Percentiles rank a stretch among this genome's conserved stretches.
Evolutionary conservation across 2,888 invertebrate genomes (phyloP).

Genomic region (Phymatocera aterrima): DNA sequence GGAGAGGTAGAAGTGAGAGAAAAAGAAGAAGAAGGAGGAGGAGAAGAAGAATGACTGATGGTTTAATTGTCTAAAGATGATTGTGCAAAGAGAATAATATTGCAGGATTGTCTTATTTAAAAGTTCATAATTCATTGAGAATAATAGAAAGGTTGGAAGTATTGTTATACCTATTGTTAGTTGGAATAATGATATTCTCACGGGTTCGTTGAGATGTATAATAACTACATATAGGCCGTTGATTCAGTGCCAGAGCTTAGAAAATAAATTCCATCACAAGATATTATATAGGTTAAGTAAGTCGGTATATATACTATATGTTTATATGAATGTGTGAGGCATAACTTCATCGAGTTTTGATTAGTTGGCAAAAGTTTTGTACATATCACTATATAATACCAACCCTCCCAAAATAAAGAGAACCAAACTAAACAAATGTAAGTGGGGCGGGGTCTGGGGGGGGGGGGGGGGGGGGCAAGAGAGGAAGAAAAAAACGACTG

Average conservation of each 20-base stretch:
- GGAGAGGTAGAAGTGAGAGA: too few relatives aligned
- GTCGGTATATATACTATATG: too few relatives aligned
- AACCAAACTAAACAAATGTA: not conserved
- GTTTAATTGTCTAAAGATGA: too few relatives aligned
- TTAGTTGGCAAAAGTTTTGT: slow-evolving; percentile 25
- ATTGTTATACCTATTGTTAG: not conserved
- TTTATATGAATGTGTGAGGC: too few relatives aligned
- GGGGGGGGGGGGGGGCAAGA: not conserved
- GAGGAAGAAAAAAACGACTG: not conserved
- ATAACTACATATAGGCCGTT: not conserved
- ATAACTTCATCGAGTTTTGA: slow-evolving; percentile 27
- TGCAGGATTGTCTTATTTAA: not conserved
- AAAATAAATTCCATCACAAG: slow-evolving; percentile 1
- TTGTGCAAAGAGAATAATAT: not conserved
- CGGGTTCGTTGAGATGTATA: too few relatives aligned
- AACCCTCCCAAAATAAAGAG: not conserved
- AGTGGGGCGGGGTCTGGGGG: too few relatives aligned
- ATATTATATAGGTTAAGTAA: too few relatives aligned
- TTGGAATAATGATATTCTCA: not conserved
- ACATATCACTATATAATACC: too few relatives aligned
- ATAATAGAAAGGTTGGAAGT: too few relatives aligned
- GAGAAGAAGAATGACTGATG: too few relatives aligned
- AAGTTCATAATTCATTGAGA: not conserved
- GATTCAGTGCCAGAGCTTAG: slow-evolving; percentile 2
- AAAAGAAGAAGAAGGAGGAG: too few relatives aligned